Base-by-base conservation (phyloP, 2,888 invertebrate genomes). In the Lycia hirtaria region DNA sequence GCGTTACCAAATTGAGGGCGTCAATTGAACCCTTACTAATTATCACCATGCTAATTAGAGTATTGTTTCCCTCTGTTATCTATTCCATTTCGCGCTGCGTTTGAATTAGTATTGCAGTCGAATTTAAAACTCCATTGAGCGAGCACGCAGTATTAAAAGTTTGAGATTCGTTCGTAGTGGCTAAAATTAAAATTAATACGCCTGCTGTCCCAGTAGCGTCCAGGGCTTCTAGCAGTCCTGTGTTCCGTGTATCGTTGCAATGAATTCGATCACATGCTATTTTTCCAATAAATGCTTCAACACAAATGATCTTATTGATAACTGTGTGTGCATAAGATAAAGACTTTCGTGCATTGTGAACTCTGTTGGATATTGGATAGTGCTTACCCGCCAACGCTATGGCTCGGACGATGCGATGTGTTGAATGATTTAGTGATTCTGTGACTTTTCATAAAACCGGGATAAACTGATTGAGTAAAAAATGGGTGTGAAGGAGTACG, bases 171-270 rank as follows among this genome's bases (percentile, higher is more conserved):
- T 67, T 68, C 61, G 82, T 65, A 62, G 83, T 79, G 76, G 83
- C 90, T 92, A 91, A 85, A 89, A 90, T 88, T 92, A 90, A 90
- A 90, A 86, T 88, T 86, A 83, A 86, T 90, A 86, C 85, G 78
- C 86, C 82, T 85, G 83, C 81, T 80, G 86, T 79, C 83, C 87
- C 92, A 90, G 91, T 90, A 85, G 85, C 76, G 84, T 78, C 80
- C 85, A 73, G 85, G 78, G 81, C 85, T 82, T 78, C 80, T 81
- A 75, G 75, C 79, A 83, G 85, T 79, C 75, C 73, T 78, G 85
- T 83, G 66, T 78, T 76, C 76, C 73, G 76, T 66, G 67, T 41
- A 69, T 72, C 65, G 53, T 77, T 78, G 84, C 82, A 68, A 90
- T 90, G 89, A 80, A 76, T 78, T 73, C 78, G 68, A 80, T 83